A percentile compares a stretch with the other conserved stretches of the same genome.
Evolutionary conservation across 2,888 invertebrate genomes (phyloP).

Genomic region (Hedychridium roseum): DNA sequence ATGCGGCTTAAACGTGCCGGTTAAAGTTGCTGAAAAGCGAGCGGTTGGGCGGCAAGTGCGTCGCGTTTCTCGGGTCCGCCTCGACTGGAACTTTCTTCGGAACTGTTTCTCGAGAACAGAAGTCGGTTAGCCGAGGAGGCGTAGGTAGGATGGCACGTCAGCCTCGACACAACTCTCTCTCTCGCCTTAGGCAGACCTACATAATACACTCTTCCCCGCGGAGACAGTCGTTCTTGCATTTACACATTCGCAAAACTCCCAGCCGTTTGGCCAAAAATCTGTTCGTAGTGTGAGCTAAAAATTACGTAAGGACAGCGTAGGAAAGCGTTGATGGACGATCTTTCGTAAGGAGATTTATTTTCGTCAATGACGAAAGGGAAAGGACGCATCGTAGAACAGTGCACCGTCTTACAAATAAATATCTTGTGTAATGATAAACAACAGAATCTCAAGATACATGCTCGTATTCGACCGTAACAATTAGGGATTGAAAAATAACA

Average conservation of each 20-base stretch:
- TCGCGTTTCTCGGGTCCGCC: slow-evolving; percentile 26
- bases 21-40: no score
- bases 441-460: no score
- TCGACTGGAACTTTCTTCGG: slow-evolving; percentile 43
- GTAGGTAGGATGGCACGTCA: slow-evolving; percentile 49
- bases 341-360: no score
- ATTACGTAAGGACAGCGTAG: neutral
- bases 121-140: slow-evolving; percentile 13
- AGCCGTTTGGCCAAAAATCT: neutral
- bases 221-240: slow-evolving; percentile 34
- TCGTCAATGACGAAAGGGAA: no score
- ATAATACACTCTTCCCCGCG: slow-evolving; percentile 10
- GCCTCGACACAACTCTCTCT: slow-evolving; percentile 45
- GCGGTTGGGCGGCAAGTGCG: slow-evolving; percentile 17
- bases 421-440: no score
- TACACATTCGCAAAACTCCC: neutral
- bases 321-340: no score
- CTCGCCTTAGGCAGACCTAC: slow-evolving; percentile 27
- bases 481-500: no score
- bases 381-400: no score
- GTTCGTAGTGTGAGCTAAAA: neutral
- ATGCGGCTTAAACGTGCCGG: no score
- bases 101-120: slow-evolving; percentile 31
- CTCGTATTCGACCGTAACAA: no score
- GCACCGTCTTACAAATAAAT: no score